phyloP scores from a whole-genome alignment of 2,113 vertebrate species.

The Scolopax mira region DNA sequence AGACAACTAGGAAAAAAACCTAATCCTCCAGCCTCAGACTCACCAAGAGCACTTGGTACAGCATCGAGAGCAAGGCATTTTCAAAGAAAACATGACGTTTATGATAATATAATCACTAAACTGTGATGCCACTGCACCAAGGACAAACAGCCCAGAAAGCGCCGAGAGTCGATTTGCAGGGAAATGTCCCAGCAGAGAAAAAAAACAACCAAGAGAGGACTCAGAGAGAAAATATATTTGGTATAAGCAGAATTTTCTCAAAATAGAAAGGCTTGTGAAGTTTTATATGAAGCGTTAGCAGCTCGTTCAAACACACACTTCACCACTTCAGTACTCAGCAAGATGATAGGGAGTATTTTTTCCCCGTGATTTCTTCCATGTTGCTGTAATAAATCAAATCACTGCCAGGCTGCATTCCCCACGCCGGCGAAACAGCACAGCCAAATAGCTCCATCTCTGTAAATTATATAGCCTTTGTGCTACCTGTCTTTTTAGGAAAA shows the following conservation, averaged over 20 bases:
- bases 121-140: not conserved
- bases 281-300: slow-evolving; percentile 34
- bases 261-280: slow-evolving; percentile 32
- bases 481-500: not conserved
- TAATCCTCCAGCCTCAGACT: not conserved
- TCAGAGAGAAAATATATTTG: not conserved
- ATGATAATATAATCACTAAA: not conserved
- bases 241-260: slow-evolving; percentile 24
- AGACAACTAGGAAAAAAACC: not conserved
- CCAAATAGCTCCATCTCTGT: not conserved
- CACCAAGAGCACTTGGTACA: not conserved
- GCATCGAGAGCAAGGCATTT: not conserved
- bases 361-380: slow-evolving; percentile 1
- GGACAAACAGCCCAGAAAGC: not conserved
- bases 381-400: slow-evolving; percentile 10
- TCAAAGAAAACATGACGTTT: not conserved
- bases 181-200: slow-evolving; percentile 34
- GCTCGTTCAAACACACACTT: not conserved
- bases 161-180: not conserved
- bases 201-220: not conserved
- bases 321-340: not conserved
- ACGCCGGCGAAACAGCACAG: not conserved
- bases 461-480: not conserved
- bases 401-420: not conserved
- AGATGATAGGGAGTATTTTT: not conserved